Evolutionary conservation across 2,888 invertebrate species (phyloP).

Genomic region (Lycia hirtaria): DNA sequence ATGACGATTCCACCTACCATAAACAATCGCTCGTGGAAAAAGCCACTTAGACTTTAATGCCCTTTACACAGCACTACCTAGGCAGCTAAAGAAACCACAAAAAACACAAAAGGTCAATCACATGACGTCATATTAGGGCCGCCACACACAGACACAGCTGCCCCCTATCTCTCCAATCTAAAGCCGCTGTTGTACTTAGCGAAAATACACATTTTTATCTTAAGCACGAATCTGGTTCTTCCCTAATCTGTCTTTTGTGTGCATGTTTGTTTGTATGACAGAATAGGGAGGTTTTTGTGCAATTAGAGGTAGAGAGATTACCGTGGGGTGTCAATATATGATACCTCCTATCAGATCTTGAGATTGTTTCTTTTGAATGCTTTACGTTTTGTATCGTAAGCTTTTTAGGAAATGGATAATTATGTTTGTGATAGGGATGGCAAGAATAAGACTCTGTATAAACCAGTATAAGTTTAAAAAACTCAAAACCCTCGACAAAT

Average conservation of each 20-base stretch:
- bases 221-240: constrained; percentile 80
- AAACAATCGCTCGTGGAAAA: neutral
- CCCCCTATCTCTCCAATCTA: constrained; percentile 76
- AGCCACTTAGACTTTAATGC: neutral
- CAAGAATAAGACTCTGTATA: neutral
- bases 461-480: no score
- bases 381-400: constrained; percentile 30
- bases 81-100: constrained; percentile 24
- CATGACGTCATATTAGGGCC: constrained; percentile 63
- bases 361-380: constrained; percentile 57
- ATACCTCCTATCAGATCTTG: constrained; percentile 51
- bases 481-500: no score
- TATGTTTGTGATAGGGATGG: constrained; percentile 14
- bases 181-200: constrained; percentile 78
- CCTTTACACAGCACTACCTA: constrained; percentile 5
- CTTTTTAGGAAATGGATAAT: constrained; percentile 30
- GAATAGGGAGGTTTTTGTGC: constrained; percentile 75
- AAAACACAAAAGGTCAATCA: constrained; percentile 29
- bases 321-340: constrained; percentile 65
- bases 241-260: constrained; percentile 82
- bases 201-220: constrained; percentile 82
- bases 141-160: constrained; percentile 76
- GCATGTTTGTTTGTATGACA: constrained; percentile 74
- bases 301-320: constrained; percentile 74
- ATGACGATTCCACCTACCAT: no score